Evolutionary conservation across 1,140 invertebrate species (phyloP).

Genomic region (Venturia canescens): DNA sequence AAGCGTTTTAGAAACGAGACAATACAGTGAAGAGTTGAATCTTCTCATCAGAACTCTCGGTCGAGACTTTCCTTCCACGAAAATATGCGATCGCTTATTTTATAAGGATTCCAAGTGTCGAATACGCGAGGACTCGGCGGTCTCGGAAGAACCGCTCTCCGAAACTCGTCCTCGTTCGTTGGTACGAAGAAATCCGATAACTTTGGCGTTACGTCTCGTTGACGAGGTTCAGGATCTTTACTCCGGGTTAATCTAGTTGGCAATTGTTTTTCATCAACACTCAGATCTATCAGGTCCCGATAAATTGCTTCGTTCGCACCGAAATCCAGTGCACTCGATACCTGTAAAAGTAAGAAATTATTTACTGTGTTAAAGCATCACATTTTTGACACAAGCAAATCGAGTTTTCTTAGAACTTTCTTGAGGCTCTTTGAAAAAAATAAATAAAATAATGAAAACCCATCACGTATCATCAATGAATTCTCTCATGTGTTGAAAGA

Average conservation of each 20-base stretch:
- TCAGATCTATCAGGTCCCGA: conserved; percentile 68
- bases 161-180: conserved; percentile 61
- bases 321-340: conserved; percentile 67
- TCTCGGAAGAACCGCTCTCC: conserved; percentile 52
- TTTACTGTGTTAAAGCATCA: not conserved
- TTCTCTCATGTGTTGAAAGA: too few relatives aligned
- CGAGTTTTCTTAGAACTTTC: too few relatives aligned
- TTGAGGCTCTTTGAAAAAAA: too few relatives aligned
- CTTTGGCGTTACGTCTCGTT: conserved; percentile 63
- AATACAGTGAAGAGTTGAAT: not conserved
- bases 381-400: conserved; percentile 3
- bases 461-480: too few relatives aligned
- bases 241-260: conserved; percentile 60
- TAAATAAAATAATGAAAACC: too few relatives aligned
- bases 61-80: conserved; percentile 64
- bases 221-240: conserved; percentile 66
- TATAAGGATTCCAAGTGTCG: conserved; percentile 62
- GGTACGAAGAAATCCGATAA: conserved; percentile 67
- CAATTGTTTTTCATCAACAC: conserved; percentile 66
- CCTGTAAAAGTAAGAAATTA: conserved; percentile 54
- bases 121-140: conserved; percentile 51
- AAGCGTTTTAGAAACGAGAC: not conserved
- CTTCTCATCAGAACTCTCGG: conserved; percentile 37
- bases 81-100: conserved; percentile 65
- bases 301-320: conserved; percentile 66